Evolutionary conservation across 1,140 invertebrate species (phyloP), one percentile per base, ranked within the genome.

Genomic region (Eupristina koningsbergeri): DNA sequence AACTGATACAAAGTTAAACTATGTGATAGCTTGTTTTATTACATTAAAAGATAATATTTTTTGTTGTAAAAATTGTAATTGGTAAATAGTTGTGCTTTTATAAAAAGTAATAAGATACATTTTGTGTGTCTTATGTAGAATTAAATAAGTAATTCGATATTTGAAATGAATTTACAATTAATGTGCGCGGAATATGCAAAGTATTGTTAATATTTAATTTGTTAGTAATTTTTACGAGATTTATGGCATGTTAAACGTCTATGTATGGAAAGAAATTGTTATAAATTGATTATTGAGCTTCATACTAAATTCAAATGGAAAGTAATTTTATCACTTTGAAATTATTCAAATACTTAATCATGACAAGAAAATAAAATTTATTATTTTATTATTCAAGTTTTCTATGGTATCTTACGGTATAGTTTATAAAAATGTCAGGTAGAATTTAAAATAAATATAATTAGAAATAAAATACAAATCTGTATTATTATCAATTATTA

Each of bases 91-190:
- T 80, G 71, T 69, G 34, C 41, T 45, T 53, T 41, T 41, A 34
- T 80, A 69, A 80, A 71, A 39, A 26, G 31, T 53, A 80, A 80
- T 80, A 53, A 69, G 69, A 69, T 45, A 47, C 45, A 31, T n/a
- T 31, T 80, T 71, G 39, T 47, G 45, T 71, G 17, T 50, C 53
- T 31, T 15, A 69, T 41, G 22, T 71, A 26, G 34, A 19, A n/a
- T 36, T 26, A 26, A 77, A 39, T 61, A 26, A 50, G 61, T 61
- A 61, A 77, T 58, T 77, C 50, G 26, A 39, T 61, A 36, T 22
- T 15, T 13, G 3, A 39, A 17, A 61, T 39, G 61, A 58, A 61
- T 77, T 61, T 26, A 41, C 73, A 31, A 19, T 75, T 75, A 75
- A 31, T 71, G 41, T 67, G 19, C 67, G 15, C 17, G 22, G 64